Conservation (phyloP, 64 coral and sea anemone species). For the Actinia equina region DNA sequence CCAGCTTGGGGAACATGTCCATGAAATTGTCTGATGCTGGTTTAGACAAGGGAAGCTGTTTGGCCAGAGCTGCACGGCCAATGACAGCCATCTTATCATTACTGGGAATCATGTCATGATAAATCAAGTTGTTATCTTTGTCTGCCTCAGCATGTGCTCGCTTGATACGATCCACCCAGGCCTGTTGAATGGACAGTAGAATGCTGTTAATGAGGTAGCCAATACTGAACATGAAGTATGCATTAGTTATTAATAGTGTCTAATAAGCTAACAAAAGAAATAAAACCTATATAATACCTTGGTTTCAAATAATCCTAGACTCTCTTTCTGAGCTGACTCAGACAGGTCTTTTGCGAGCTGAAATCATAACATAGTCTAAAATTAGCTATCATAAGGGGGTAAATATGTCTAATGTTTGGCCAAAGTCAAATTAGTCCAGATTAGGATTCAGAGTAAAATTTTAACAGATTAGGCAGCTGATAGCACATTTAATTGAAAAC, state of each 20-base stretch:
- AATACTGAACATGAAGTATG: too few relatives aligned
- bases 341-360: constrained; percentile 59
- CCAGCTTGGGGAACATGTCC: constrained; percentile 89
- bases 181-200: constrained; percentile 21
- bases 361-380: neutral
- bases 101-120: constrained; percentile 76
- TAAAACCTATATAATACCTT: constrained; percentile 35
- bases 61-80: constrained; percentile 87
- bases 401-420: too few relatives aligned
- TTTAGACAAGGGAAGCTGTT: constrained; percentile 64
- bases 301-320: constrained; percentile 68
- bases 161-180: constrained; percentile 81
- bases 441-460: too few relatives aligned
- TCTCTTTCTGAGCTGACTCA: constrained; percentile 55
- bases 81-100: constrained; percentile 59
- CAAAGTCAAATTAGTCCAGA: too few relatives aligned
- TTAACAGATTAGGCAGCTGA: too few relatives aligned
- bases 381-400: too few relatives aligned
- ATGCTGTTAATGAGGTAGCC: too few relatives aligned
- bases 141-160: constrained; percentile 51
- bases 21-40: constrained; percentile 84
- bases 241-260: too few relatives aligned
- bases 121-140: constrained; percentile 96
- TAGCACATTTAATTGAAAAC: too few relatives aligned
- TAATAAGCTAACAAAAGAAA: too few relatives aligned